Evolutionary conservation across 2,113 vertebrate species (phyloP), one percentile per base, ranked within the genome.

Genomic region (Nesogale talazaci): DNA sequence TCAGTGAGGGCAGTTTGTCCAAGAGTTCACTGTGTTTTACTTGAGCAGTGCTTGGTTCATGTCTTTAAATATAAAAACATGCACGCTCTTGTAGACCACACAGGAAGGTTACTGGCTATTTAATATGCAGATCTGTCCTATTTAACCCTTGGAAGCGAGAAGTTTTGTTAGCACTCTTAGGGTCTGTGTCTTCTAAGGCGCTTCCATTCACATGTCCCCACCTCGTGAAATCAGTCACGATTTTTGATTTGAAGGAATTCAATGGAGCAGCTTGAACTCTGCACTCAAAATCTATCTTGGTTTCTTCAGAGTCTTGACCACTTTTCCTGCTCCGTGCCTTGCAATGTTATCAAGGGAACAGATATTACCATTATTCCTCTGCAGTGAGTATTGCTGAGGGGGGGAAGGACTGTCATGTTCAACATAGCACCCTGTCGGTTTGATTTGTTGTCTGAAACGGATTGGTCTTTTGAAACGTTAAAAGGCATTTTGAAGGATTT

Each of bases 311-410:
- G 69, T 93, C 69, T 89, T 31, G 83, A 69, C 46, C n/a, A 2
- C 77, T 90, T 90, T 95, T 94, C 92, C 96, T 88, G 89, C 89
- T 86, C 40, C 38, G 94, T 98, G 96, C 97, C 98, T 98, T 98
- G 89, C 94, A 88, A 89, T 89, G 90, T 97, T 96, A 92, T 56
- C 85, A 86, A 96, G 90, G 80, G 94, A 97, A 97, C 92, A 76
- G 91, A 94, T 56, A 88, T 87, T 76, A 80, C 67, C 92, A 89
- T 46, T 23, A 17, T 77, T 96, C 90, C 80, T 93, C 81, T 31
- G 69, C 96, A 96, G 78, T 69, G 63, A 52, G 46, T 31, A 29
- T 94, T 94, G 85, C 90, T 2, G 22, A 67, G 74, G 63, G 22
- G 63, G 74, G 63, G 87, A 79, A 83, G 94, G 94, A 92, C 92